phyloP scores from a whole-genome alignment of 2,797 vertebrate genomes.

The Percopsis omiscomaycus region DNA sequence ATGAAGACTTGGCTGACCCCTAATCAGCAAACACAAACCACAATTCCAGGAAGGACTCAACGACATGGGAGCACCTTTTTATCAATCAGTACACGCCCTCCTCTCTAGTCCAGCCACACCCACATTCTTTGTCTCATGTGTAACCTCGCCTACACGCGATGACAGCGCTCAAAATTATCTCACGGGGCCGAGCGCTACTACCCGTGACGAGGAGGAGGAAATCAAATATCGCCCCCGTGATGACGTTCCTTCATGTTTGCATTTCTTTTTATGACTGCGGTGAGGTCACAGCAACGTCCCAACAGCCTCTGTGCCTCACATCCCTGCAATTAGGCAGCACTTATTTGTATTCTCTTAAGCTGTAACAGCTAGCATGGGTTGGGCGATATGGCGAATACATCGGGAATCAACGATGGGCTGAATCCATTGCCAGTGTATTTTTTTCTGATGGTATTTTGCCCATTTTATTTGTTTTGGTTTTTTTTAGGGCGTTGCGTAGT shows the following conservation, averaged over 20 bases:
- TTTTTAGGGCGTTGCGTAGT: no score
- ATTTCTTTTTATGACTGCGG: conserved; percentile 1
- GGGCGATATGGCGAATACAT: no score
- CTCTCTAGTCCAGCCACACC: conserved; percentile 45
- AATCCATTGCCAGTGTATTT: no score
- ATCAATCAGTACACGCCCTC: conserved; percentile 73
- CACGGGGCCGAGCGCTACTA: conserved; percentile 33
- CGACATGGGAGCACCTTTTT: conserved; percentile 65
- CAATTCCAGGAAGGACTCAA: conserved; percentile 67
- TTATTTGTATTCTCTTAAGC: background rate
- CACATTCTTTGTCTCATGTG: conserved; percentile 62
- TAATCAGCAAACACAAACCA: conserved; percentile 67
- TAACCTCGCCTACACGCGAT: conserved; percentile 41
- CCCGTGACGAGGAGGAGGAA: background rate
- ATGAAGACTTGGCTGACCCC: conserved; percentile 15
- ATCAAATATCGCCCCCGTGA: background rate
- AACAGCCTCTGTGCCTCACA: conserved; percentile 14
- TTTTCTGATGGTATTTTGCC: no score
- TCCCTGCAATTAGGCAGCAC: background rate
- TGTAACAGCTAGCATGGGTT: background rate
- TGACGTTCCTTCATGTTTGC: background rate
- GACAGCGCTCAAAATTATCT: conserved; percentile 30
- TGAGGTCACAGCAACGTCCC: conserved; percentile 39
- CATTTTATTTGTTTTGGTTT: no score
- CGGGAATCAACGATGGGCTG: no score